phyloP scores from a whole-genome alignment of 2,888 invertebrate species.

The Ferrisia virgata region DNA sequence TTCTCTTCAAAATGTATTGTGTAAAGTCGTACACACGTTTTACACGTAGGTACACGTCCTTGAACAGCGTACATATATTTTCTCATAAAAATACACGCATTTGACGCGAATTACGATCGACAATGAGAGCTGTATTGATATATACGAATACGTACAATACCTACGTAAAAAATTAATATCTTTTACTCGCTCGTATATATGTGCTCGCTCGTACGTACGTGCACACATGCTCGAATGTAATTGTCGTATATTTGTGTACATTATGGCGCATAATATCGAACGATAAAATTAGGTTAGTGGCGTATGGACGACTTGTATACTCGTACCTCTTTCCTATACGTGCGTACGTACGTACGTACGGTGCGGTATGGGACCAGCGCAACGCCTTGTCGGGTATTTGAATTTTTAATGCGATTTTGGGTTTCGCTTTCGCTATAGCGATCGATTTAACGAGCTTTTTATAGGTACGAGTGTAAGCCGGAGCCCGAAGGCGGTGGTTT shows the following conservation, averaged over 20 bases:
- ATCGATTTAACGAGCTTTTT: background rate
- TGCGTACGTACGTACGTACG: background rate
- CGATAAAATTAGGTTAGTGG: slow-evolving; percentile 10
- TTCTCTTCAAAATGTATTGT: too few species aligned
- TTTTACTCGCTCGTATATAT: background rate
- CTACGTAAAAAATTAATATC: background rate
- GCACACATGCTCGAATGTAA: background rate
- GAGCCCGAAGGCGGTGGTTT: background rate
- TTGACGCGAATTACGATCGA: background rate
- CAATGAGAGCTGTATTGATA: background rate
- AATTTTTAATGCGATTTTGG: background rate
- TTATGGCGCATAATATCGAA: background rate
- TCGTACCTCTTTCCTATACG: too few species aligned
- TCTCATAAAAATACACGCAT: background rate
- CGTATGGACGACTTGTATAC: background rate
- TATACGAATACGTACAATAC: too few species aligned
- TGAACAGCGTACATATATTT: background rate
- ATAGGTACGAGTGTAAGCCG: background rate
- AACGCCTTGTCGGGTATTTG: background rate
- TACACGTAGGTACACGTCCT: background rate
- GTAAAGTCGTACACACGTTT: background rate
- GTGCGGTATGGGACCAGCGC: background rate
- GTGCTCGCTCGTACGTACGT: background rate
- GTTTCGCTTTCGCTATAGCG: background rate
- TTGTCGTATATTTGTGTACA: background rate